phyloP scores from a whole-genome alignment of 1,140 invertebrate species.

The Aphaenogaster floridana region DNA sequence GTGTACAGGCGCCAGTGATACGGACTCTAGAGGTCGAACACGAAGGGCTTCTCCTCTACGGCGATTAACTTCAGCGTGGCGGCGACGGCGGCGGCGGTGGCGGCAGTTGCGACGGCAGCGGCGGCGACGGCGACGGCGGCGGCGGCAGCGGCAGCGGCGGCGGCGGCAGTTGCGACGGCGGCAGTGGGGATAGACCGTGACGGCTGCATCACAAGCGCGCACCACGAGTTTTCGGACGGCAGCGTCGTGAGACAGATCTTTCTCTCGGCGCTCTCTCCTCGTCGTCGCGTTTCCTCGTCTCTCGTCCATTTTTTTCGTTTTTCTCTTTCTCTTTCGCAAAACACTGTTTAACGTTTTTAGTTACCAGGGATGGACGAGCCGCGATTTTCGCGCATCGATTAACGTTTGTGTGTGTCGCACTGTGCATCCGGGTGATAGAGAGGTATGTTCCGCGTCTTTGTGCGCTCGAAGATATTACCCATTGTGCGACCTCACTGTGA shows the following conservation, averaged over 20 bases:
- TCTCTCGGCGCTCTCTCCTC: conserved; percentile 23
- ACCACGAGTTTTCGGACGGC: conserved; percentile 77
- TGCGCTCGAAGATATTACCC: background rate
- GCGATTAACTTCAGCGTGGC: conserved; percentile 63
- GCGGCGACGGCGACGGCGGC: background rate
- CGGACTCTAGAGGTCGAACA: background rate
- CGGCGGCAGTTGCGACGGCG: background rate
- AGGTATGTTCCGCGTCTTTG: background rate
- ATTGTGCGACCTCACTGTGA: background rate
- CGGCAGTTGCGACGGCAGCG: background rate
- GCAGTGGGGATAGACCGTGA: conserved; percentile 16
- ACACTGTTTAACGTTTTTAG: background rate
- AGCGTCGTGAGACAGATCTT: conserved; percentile 72
- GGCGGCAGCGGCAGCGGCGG: background rate
- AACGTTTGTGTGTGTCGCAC: background rate
- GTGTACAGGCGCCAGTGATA: background rate
- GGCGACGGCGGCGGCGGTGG: background rate
- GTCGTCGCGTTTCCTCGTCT: background rate
- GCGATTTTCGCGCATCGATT: background rate
- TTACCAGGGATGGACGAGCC: background rate
- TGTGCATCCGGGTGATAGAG: background rate
- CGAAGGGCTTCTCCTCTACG: conserved; percentile 67
- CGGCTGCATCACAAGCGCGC: conserved; percentile 67
- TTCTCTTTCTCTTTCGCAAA: too few species aligned
- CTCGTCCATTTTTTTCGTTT: background rate